phyloP scores from a whole-genome alignment of 92 coral and sea anemone species.

The Palythoa grandis region DNA sequence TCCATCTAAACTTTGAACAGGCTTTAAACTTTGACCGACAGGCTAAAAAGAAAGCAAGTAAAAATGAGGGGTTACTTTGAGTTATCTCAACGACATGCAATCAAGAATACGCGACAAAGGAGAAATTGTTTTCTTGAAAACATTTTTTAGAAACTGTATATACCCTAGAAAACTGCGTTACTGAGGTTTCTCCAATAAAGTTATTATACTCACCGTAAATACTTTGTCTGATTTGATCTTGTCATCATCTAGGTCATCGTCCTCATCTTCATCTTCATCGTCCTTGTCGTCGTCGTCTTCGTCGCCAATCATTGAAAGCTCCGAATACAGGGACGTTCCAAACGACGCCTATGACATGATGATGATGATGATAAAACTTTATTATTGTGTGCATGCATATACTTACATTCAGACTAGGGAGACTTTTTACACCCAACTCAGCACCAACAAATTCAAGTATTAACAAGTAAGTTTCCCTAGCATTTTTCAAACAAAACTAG shows the following conservation, averaged over 20 bases:
- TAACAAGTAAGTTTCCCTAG: too few species aligned
- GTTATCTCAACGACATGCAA: neutral
- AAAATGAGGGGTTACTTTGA: neutral
- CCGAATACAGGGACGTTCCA: constrained; percentile 94
- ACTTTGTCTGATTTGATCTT: constrained; percentile 10
- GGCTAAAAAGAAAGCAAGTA: neutral
- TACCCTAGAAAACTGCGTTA: too few species aligned
- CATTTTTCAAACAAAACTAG: too few species aligned
- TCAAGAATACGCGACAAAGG: neutral
- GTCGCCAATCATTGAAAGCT: constrained; percentile 74
- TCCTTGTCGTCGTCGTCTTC: constrained; percentile 40
- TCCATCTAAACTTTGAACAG: constrained; percentile 82
- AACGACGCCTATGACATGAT: constrained; percentile 66
- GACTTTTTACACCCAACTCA: too few species aligned
- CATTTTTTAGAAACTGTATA: too few species aligned
- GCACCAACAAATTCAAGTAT: too few species aligned
- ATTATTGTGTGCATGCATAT: too few species aligned
- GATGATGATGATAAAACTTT: too few species aligned
- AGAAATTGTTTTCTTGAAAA: too few species aligned
- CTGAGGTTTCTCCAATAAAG: neutral
- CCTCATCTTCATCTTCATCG: constrained; percentile 21
- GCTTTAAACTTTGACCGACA: constrained; percentile 60
- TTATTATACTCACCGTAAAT: constrained; percentile 19
- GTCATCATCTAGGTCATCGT: constrained; percentile 19
- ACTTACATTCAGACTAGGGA: too few species aligned